Evolutionary conservation across 1,140 invertebrate genomes (phyloP), one percentile per base, ranked within the genome.

Genomic region (Leptopilina boulardi): DNA sequence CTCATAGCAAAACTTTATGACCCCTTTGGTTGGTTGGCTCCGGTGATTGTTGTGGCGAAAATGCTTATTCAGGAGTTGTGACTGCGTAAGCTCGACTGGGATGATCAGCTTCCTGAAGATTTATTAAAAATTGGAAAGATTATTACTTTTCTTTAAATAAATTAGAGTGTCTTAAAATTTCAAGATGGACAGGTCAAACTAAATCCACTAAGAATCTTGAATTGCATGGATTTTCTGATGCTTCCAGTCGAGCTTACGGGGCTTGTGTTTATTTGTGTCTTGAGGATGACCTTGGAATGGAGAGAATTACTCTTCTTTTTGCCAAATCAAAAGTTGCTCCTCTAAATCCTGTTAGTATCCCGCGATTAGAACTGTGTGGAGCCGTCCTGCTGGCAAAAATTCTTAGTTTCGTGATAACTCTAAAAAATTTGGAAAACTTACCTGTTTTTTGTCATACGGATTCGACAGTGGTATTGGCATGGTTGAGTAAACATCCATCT

Each of bases 321-420:
- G n/a, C n/a, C n/a, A n/a, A n/a, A n/a, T n/a, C n/a, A n/a, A n/a
- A n/a, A n/a, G n/a, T n/a, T n/a, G n/a, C n/a, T n/a, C n/a, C n/a
- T n/a, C 79, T 26, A 70, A 77, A 42, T 34, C 15, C 0, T 3
- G 47, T 19, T 6, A 79, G 85, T 5, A 84, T 90, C 18, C 85
- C 89, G 0, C n/a, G 87, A 44, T 70, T 90, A 42, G 89, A 91
- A 78, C 78, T 91, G 13, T 82, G 74, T 41, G 89, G 77, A 15
- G 87, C 89, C 0, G 66, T 84, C 2, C 34, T 90, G 10, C 77
- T 86, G 4, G 77, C 82, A 3, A 74, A 79, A 1, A 11, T 85
- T 70, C 44, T 83, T 15, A 0, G 73, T 19, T 76, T 75, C n/a
- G n/a, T n/a, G n/a, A n/a, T n/a, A n/a, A n/a, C n/a, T 21, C 23